Percentiles rank a stretch among this genome's conserved stretches.
These are phyloP conservation scores for Enoplosus armatus DNA, from an alignment of 2,797 vertebrate genomes.

Conservation along the genomic window DNA sequence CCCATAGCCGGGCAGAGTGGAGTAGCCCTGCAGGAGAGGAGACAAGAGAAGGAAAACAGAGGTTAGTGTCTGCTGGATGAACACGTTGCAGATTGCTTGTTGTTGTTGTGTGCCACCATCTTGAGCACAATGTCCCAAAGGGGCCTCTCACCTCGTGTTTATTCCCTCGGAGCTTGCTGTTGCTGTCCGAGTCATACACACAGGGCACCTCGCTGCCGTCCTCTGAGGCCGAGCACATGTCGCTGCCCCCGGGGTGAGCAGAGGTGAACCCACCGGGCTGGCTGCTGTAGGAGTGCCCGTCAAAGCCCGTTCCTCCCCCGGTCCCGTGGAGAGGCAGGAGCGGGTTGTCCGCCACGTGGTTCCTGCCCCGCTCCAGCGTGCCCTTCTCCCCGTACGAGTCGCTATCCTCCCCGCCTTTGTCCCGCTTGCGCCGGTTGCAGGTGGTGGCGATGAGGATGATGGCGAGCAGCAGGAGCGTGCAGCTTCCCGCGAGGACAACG, in stretches of 20 bases:
- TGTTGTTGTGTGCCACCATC: background rate
- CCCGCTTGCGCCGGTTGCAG: slow-evolving; percentile 91
- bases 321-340: slow-evolving; percentile 82
- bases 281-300: slow-evolving; percentile 90
- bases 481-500: slow-evolving; percentile 95
- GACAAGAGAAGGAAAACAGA: slow-evolving; percentile 13
- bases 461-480: slow-evolving; percentile 94
- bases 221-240: slow-evolving; percentile 89
- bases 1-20: slow-evolving; percentile 88
- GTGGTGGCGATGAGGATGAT: slow-evolving; percentile 98
- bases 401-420: slow-evolving; percentile 85
- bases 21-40: slow-evolving; percentile 85
- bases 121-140: slow-evolving; percentile 5
- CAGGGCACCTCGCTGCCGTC: slow-evolving; percentile 87
- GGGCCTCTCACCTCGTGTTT: slow-evolving; percentile 89
- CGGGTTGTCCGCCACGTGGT: slow-evolving; percentile 85
- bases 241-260: slow-evolving; percentile 85
- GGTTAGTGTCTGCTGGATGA: slow-evolving; percentile 47
- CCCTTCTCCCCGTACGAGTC: slow-evolving; percentile 88
- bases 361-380: slow-evolving; percentile 86
- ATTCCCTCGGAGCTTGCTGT: slow-evolving; percentile 87
- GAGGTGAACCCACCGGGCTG: slow-evolving; percentile 87
- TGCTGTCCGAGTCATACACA: slow-evolving; percentile 91
- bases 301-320: slow-evolving; percentile 82
- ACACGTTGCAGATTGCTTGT: slow-evolving; percentile 1